Evolutionary conservation across 2,797 vertebrate species (phyloP).

Genomic region (Centroberyx gerrardi): DNA sequence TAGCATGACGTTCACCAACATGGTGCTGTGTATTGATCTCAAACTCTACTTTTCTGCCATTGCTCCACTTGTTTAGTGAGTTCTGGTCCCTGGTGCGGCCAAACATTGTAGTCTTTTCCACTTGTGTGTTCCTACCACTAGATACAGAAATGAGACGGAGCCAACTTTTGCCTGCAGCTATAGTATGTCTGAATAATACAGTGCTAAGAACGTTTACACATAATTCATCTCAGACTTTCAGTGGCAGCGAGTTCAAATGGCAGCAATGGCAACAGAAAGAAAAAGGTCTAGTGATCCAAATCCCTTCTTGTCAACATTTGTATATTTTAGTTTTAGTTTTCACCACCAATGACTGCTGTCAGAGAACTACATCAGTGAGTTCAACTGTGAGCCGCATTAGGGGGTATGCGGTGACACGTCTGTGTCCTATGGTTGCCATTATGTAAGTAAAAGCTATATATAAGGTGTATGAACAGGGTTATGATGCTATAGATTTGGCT

Average conservation of each 20-base stretch:
- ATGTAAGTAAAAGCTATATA: background rate
- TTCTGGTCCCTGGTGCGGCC: background rate
- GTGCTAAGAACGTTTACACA: no score
- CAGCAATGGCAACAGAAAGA: no score
- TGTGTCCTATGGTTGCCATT: background rate
- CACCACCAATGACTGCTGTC: background rate
- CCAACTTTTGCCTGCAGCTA: no score
- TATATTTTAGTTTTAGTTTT: background rate
- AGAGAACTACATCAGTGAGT: background rate
- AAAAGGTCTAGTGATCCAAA: no score
- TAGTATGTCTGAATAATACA: no score
- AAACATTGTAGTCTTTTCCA: no score
- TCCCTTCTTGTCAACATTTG: no score
- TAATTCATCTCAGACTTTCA: no score
- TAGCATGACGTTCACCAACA: background rate
- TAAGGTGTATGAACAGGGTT: background rate
- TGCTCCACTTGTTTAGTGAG: background rate
- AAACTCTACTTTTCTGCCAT: background rate
- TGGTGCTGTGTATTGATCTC: background rate
- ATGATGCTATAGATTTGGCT: no score
- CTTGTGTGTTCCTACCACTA: no score
- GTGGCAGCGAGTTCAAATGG: no score
- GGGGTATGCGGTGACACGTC: background rate
- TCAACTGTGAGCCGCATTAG: background rate
- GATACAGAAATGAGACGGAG: no score